Percentiles rank a stretch among this genome's conserved stretches.
These are phyloP conservation scores for Lutraria rhynchaena DNA, from an alignment of 1,140 invertebrate genomes.

Conservation along the genomic window DNA sequence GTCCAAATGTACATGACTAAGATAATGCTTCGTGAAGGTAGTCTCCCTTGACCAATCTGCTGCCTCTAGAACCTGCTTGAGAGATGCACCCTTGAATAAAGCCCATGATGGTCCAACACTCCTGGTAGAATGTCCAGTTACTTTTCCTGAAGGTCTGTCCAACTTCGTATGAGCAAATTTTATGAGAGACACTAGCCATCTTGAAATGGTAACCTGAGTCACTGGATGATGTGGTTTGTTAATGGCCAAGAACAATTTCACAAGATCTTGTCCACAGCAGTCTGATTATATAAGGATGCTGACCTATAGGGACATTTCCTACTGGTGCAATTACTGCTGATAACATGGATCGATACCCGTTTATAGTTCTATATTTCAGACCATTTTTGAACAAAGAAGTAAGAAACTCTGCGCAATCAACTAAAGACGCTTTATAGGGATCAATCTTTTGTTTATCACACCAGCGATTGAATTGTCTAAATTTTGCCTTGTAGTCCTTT, in stretches of 20 bases:
- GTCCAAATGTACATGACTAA: background rate
- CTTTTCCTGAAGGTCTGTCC: conserved; percentile 18
- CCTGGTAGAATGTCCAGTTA: conserved; percentile 19
- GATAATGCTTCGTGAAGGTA: conserved; percentile 16
- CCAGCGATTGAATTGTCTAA: conserved; percentile 32
- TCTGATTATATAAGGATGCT: background rate
- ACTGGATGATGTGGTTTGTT: conserved; percentile 41
- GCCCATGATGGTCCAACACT: conserved; percentile 34
- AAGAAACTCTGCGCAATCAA: conserved; percentile 16
- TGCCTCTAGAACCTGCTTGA: conserved; percentile 26
- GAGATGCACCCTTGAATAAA: conserved; percentile 46
- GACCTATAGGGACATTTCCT: background rate
- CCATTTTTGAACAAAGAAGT: background rate
- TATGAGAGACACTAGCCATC: conserved; percentile 19
- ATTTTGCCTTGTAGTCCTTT: conserved; percentile 28
- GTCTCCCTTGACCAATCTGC: conserved; percentile 44
- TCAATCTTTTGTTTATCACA: conserved; percentile 33
- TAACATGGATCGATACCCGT: conserved; percentile 18
- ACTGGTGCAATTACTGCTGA: background rate
- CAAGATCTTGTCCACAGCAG: conserved; percentile 5
- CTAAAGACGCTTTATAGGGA: conserved; percentile 10
- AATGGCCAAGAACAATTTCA: conserved; percentile 45
- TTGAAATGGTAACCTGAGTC: conserved; percentile 10
- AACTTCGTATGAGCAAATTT: conserved; percentile 35
- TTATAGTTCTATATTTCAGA: conserved; percentile 38